phyloP scores from a whole-genome alignment of 2,113 vertebrate genomes.

The Myodes glareolus region DNA sequence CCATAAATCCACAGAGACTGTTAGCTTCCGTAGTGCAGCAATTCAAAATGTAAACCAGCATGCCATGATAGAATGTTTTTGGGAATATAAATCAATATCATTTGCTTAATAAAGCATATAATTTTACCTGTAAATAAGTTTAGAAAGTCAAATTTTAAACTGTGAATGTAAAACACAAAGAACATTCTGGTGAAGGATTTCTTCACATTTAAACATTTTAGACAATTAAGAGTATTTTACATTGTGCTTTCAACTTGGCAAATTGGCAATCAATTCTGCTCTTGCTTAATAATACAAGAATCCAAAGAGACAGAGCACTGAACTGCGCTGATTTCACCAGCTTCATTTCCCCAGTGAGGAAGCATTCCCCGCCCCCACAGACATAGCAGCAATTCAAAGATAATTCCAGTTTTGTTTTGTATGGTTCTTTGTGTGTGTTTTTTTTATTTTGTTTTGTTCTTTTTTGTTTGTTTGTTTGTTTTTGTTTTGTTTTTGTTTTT shows the following conservation, averaged over 20 bases:
- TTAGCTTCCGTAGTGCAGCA: background rate
- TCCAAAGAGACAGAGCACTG: background rate
- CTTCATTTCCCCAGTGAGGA: background rate
- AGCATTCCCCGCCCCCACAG: too few relatives aligned
- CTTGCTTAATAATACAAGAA: background rate
- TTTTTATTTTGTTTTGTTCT: too few relatives aligned
- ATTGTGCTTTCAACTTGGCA: background rate
- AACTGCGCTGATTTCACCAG: too few relatives aligned
- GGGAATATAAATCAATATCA: background rate
- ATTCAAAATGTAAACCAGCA: background rate
- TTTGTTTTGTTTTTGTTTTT: too few relatives aligned
- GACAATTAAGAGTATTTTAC: background rate
- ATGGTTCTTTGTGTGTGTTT: too few relatives aligned
- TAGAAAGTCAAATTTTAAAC: slow-evolving; percentile 15
- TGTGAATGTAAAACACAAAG: background rate
- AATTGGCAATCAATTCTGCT: background rate
- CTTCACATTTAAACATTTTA: background rate
- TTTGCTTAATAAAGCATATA: slow-evolving; percentile 11
- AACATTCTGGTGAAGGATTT: background rate
- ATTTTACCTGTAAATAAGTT: slow-evolving; percentile 21
- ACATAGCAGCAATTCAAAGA: background rate
- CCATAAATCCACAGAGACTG: background rate
- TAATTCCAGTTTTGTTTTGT: too few relatives aligned
- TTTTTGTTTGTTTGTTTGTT: too few relatives aligned
- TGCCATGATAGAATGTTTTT: background rate